phyloP scores from a whole-genome alignment of 2,113 vertebrate genomes.

The Struthio camelus region DNA sequence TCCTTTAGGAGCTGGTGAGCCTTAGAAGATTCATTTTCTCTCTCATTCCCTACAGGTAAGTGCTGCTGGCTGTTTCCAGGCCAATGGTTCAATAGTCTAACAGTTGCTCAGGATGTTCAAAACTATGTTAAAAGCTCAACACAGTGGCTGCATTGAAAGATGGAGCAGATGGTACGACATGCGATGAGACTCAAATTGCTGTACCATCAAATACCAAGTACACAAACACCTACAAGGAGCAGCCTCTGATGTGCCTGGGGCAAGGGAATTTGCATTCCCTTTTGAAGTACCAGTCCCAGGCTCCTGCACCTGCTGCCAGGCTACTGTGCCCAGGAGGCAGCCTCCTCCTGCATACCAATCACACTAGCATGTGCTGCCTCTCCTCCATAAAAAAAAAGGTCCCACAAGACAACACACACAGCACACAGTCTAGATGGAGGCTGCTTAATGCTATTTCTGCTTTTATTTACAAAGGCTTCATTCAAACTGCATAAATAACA shows the following conservation, averaged over 20 bases:
- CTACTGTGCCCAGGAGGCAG: neutral
- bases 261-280: neutral
- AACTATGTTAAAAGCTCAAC: neutral
- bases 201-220: neutral
- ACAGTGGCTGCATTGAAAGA: neutral
- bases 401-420: neutral
- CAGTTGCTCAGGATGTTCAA: neutral
- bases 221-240: neutral
- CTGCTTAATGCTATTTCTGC: neutral
- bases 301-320: neutral
- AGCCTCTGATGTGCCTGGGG: neutral
- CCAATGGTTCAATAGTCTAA: neutral
- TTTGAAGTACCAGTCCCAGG: neutral
- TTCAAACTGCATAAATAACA: constrained; percentile 61
- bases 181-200: neutral
- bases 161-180: neutral
- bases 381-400: neutral
- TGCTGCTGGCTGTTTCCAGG: neutral
- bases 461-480: constrained; percentile 62
- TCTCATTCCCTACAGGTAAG: neutral
- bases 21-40: neutral
- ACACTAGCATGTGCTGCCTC: neutral
- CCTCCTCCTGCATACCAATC: too few species aligned
- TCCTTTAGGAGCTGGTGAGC: neutral
- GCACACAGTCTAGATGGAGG: neutral